A percentile compares a stretch with the other conserved stretches of the same genome.
phyloP scores from a whole-genome alignment of 2,113 vertebrate species.

The Gracilinanus agilis region DNA sequence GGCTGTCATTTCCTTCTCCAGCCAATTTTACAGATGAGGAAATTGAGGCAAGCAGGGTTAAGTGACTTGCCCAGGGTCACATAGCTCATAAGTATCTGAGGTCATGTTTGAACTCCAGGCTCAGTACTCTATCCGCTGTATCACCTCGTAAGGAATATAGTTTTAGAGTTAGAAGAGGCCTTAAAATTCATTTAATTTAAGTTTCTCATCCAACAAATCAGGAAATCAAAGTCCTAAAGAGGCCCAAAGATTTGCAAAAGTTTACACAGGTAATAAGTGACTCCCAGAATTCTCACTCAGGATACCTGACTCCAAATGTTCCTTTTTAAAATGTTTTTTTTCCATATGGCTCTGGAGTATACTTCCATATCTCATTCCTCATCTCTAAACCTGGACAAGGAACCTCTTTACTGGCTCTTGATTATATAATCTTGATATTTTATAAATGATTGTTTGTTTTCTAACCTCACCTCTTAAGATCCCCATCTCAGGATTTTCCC shows the following conservation, averaged over 20 bases:
- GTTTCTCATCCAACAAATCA: background rate
- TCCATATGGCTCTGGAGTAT: background rate
- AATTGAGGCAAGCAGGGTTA: too few species aligned
- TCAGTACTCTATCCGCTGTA: too few species aligned
- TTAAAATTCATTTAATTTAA: background rate
- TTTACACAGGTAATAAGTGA: background rate
- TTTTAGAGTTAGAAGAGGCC: background rate
- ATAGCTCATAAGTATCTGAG: too few species aligned
- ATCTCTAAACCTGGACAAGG: background rate
- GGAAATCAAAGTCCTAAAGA: background rate
- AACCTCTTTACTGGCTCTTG: background rate
- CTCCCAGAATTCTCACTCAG: background rate
- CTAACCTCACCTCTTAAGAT: background rate
- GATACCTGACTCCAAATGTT: background rate
- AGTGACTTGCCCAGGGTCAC: too few species aligned
- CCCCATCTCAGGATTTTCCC: background rate
- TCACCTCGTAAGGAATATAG: background rate
- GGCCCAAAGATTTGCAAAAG: background rate
- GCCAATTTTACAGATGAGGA: too few species aligned
- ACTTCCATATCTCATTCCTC: background rate
- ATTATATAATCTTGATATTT: background rate
- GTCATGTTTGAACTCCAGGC: too few species aligned
- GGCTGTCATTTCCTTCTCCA: too few species aligned
- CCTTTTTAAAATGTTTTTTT: background rate
- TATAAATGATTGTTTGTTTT: background rate